These are phyloP conservation scores for Ictalurus furcatus DNA, from an alignment of 2,113 vertebrate species.

Conservation along the genomic window DNA sequence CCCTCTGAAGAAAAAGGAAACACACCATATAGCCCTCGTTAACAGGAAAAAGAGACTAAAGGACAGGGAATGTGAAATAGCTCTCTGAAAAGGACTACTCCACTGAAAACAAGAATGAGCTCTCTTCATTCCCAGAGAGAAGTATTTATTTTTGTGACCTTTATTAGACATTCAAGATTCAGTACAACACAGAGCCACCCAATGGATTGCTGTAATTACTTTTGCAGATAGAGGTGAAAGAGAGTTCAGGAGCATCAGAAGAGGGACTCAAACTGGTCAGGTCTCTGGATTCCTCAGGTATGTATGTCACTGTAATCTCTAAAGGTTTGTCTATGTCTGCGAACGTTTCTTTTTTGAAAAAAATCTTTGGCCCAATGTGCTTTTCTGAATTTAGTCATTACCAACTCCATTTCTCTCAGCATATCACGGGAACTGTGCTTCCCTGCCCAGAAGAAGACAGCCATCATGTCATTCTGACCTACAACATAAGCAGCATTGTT, in stretches of 20 bases:
- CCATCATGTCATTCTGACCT: background rate
- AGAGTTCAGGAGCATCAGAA: constrained; percentile 69
- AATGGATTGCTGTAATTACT: constrained; percentile 72
- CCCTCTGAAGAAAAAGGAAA: background rate
- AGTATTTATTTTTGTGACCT: constrained; percentile 69
- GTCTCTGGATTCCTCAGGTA: constrained; percentile 59
- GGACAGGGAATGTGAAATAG: constrained; percentile 8
- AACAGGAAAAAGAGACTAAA: constrained; percentile 15
- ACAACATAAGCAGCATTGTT: background rate
- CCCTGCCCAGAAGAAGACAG: background rate
- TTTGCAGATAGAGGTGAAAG: constrained; percentile 72
- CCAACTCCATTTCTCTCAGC: background rate
- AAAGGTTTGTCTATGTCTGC: constrained; percentile 57
- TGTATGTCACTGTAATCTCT: constrained; percentile 71
- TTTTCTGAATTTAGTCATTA: background rate
- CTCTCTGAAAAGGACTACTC: constrained; percentile 45
- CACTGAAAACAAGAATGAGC: constrained; percentile 64
- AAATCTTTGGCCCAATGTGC: background rate
- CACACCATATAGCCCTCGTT: background rate
- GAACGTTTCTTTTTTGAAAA: constrained; percentile 12
- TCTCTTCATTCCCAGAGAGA: constrained; percentile 60
- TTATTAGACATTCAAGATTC: constrained; percentile 58
- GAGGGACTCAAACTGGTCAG: constrained; percentile 48
- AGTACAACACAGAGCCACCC: constrained; percentile 60
- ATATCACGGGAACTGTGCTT: background rate